Conservation (phyloP, 2,113 vertebrate species). For the Myrmecobius fasciatus region DNA sequence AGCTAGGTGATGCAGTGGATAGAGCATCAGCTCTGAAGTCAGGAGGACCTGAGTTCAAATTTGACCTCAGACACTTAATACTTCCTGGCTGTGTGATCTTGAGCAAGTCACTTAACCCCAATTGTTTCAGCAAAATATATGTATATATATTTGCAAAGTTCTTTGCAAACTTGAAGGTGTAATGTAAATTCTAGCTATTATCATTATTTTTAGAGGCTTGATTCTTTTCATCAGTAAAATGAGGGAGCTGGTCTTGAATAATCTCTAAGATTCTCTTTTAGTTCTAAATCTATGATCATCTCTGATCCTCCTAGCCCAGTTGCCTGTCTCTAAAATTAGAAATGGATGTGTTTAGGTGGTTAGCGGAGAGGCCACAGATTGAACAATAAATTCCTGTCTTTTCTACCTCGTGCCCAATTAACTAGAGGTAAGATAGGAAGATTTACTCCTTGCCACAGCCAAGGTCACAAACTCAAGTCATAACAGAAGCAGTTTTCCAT, state of each 20-base stretch:
- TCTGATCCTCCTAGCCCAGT: slow-evolving; percentile 7
- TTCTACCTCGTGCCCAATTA: slow-evolving; percentile 72
- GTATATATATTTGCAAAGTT: background rate
- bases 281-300: background rate
- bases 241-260: background rate
- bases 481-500: slow-evolving; percentile 63
- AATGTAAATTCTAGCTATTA: background rate
- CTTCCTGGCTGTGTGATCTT: too few relatives aligned
- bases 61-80: too few relatives aligned
- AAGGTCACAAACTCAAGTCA: slow-evolving; percentile 70
- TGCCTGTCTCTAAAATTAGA: slow-evolving; percentile 36
- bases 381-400: slow-evolving; percentile 60
- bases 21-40: too few relatives aligned
- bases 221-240: background rate
- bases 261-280: background rate
- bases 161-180: background rate
- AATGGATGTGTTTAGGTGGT: slow-evolving; percentile 38
- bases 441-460: slow-evolving; percentile 64
- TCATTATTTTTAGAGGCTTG: background rate
- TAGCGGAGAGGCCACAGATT: slow-evolving; percentile 65
- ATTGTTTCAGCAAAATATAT: too few relatives aligned
- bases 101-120: too few relatives aligned
- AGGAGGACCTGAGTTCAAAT: too few relatives aligned
- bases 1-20: too few relatives aligned
- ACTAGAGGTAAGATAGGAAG: slow-evolving; percentile 68